Evolutionary conservation across 2,113 vertebrate species (phyloP), one percentile per base, ranked within the genome.

Genomic region (Hemichromis elongatus): DNA sequence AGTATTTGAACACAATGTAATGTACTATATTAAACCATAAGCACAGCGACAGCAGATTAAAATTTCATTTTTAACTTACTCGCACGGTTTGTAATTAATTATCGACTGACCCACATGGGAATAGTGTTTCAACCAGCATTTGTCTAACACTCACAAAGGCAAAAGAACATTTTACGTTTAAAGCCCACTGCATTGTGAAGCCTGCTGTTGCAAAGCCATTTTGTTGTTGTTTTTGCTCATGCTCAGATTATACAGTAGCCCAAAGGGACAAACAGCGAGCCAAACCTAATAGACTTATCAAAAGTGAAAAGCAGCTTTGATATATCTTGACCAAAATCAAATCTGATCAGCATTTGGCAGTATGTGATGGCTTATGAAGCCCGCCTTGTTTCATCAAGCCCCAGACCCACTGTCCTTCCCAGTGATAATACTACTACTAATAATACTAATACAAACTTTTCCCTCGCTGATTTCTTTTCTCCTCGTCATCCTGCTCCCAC

Each of bases 381-480:
- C 47, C 24, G 50, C 26, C 50, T 75, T 50, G 16, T 50, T 75
- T 73, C 37, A 70, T 45, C 66, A 45, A 47, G 21, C 8, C 40
- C 14, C 66, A 45, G 21, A 70, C 50, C 68, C 24, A 13, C 79
- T 66, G 6, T 83, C 85, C 53, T 47, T 81, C 87, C 90, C 26
- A 40, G 85, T 80, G 75, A 50, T 88, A 61, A 63, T 37, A 82
- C 80, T n/a, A n/a, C n/a, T n/a, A n/a, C n/a, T n/a, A n/a, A n/a
- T n/a, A n/a, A n/a, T n/a, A n/a, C n/a, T n/a, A n/a, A n/a, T n/a
- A n/a, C 84, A 87, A 87, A 66, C 80, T 85, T 37, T 77, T 5
- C 21, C 37, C 53, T 88, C 80, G 84, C 79, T 87, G 83, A 90
- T 92, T 86, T 89, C n/a, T 47, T 81, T 56, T 79, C 47, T 75